Evolutionary conservation across 1,140 invertebrate genomes (phyloP).

Genomic region (Dryas iulia): DNA sequence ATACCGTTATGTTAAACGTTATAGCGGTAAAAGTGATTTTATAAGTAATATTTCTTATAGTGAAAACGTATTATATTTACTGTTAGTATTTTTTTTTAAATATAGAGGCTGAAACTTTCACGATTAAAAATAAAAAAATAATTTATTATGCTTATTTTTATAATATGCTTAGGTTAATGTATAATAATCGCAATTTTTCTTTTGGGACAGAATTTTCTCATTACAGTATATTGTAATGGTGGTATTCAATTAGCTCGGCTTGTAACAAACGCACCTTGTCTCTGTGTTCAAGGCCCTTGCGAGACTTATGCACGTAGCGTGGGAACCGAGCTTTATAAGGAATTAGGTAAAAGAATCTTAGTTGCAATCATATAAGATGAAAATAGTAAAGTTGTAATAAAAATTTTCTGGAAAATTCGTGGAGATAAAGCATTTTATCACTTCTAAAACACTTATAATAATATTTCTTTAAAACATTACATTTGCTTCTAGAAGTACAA

Average conservation of each 20-base stretch:
- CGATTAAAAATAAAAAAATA: neutral
- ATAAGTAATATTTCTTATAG: neutral
- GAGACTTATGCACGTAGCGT: slow-evolving; percentile 10
- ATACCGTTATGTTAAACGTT: neutral
- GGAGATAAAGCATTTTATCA: neutral
- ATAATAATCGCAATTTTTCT: neutral
- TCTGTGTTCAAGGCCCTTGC: slow-evolving; percentile 6
- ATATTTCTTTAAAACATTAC: too few relatives aligned
- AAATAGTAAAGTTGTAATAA: neutral
- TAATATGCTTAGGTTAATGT: neutral
- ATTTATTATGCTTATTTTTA: neutral
- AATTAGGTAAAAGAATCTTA: slow-evolving; percentile 13
- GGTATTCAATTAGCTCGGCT: slow-evolving; percentile 14
- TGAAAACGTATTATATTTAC: neutral
- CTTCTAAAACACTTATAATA: too few relatives aligned
- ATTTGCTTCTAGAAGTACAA: too few relatives aligned
- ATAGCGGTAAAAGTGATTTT: neutral
- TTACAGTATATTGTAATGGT: slow-evolving; percentile 8
- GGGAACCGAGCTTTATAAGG: slow-evolving; percentile 18
- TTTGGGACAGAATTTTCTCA: neutral
- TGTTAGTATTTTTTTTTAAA: neutral
- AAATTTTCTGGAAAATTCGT: neutral
- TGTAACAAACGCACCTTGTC: slow-evolving; percentile 19
- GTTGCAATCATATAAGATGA: neutral
- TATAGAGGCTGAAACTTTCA: neutral